These are phyloP conservation scores for Macrotrachela quadricornifera DNA, from an alignment of 1,140 invertebrate species.

Conservation along the genomic window DNA sequence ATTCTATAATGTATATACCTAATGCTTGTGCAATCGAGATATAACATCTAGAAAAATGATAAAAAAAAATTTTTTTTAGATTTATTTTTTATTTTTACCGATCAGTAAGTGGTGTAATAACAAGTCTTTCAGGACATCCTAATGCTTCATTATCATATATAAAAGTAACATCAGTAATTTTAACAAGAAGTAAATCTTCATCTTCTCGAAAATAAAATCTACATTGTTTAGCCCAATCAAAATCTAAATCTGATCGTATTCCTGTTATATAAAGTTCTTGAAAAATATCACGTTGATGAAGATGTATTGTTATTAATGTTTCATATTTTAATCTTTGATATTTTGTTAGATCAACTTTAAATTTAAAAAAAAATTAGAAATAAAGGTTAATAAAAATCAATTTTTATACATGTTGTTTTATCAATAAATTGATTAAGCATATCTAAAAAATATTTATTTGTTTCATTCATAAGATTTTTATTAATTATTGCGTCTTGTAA, in stretches of 20 bases:
- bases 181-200: slow-evolving; percentile 65
- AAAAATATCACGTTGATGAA: slow-evolving; percentile 88
- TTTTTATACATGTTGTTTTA: slow-evolving; percentile 51
- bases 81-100: slow-evolving; percentile 42
- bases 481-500: slow-evolving; percentile 63
- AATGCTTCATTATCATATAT: slow-evolving; percentile 88
- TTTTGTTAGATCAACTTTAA: slow-evolving; percentile 49
- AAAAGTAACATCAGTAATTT: slow-evolving; percentile 79
- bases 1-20: slow-evolving; percentile 39
- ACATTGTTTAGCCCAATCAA: slow-evolving; percentile 89
- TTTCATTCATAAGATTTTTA: slow-evolving; percentile 77
- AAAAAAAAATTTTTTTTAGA: not conserved
- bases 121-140: slow-evolving; percentile 77
- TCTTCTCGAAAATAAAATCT: slow-evolving; percentile 91
- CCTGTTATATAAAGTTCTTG: slow-evolving; percentile 62
- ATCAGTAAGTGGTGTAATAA: slow-evolving; percentile 83
- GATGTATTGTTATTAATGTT: slow-evolving; percentile 84
- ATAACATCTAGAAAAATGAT: slow-evolving; percentile 49
- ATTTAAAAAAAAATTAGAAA: no score
- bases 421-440: slow-evolving; percentile 77
- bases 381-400: no score
- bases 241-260: slow-evolving; percentile 40
- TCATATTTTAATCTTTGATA: slow-evolving; percentile 83
- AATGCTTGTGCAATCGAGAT: slow-evolving; percentile 82
- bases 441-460: slow-evolving; percentile 78